These are phyloP conservation scores for Uromys caudimaculatus DNA, from an alignment of 2,797 vertebrate species.

Conservation along the genomic window DNA sequence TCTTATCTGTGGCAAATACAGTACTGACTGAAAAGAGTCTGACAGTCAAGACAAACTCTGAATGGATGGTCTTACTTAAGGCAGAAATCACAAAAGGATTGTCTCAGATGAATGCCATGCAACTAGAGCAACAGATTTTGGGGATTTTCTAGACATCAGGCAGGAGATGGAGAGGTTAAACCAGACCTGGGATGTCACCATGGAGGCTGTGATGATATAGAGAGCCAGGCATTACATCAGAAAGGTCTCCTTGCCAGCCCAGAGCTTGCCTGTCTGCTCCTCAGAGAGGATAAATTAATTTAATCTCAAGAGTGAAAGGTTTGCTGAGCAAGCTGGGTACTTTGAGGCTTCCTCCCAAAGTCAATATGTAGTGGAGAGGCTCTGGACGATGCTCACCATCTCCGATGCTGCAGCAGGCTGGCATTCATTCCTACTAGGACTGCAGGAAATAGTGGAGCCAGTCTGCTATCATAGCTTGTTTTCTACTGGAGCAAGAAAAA, in stretches of 20 bases:
- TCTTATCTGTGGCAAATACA: background rate
- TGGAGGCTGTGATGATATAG: background rate
- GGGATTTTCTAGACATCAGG: slow-evolving; percentile 22
- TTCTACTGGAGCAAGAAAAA: background rate
- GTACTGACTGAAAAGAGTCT: background rate
- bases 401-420: accelerated
- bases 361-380: background rate
- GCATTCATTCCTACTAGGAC: background rate
- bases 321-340: background rate
- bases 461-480: background rate
- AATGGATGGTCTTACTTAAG: background rate
- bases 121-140: background rate
- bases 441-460: background rate
- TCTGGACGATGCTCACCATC: background rate
- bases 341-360: slow-evolving; percentile 4
- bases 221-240: background rate
- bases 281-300: background rate
- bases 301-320: background rate
- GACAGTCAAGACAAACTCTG: background rate
- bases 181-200: background rate
- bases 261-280: background rate
- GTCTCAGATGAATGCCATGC: background rate
- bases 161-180: background rate
- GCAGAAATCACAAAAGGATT: background rate
- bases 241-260: background rate